A percentile compares a stretch with the other conserved stretches of the same genome.
Evolutionary conservation across 2,888 invertebrate genomes (phyloP).

Genomic region (Campoplex nolae): DNA sequence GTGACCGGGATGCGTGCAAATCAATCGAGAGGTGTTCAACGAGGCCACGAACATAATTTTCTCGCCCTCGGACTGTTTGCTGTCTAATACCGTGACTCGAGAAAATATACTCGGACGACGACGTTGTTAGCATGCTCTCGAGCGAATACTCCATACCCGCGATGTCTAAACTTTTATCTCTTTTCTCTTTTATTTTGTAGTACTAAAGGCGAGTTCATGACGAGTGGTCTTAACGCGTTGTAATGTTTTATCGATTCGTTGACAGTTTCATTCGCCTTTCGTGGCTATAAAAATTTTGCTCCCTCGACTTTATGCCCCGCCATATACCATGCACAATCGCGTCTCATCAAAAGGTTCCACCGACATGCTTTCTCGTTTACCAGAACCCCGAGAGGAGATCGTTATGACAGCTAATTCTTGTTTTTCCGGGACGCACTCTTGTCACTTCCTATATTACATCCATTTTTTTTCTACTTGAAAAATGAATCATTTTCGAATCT

Average conservation of each 20-base stretch:
- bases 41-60: constrained; percentile 55
- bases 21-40: constrained; percentile 63
- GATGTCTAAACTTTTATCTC: constrained; percentile 28
- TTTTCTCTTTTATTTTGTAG: constrained; percentile 1
- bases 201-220: constrained; percentile 44
- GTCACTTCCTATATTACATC: neutral
- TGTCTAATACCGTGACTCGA: constrained; percentile 47
- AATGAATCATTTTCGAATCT: neutral
- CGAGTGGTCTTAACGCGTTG: constrained; percentile 60
- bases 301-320: constrained; percentile 58
- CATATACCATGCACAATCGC: constrained; percentile 54
- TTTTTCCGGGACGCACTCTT: neutral
- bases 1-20: constrained; percentile 58
- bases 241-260: constrained; percentile 69
- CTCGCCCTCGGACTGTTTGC: constrained; percentile 30
- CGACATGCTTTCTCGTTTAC: constrained; percentile 37
- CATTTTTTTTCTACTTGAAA: neutral
- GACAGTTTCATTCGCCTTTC: constrained; percentile 70
- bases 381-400: neutral
- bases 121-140: constrained; percentile 53
- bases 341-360: constrained; percentile 51
- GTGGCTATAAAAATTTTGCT: constrained; percentile 70
- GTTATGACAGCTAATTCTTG: constrained; percentile 15
- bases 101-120: constrained; percentile 49
- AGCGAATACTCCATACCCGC: constrained; percentile 18